These are phyloP conservation scores for Pseudomugil tenellus DNA, from an alignment of 2,797 vertebrate genomes.

Conservation along the genomic window DNA sequence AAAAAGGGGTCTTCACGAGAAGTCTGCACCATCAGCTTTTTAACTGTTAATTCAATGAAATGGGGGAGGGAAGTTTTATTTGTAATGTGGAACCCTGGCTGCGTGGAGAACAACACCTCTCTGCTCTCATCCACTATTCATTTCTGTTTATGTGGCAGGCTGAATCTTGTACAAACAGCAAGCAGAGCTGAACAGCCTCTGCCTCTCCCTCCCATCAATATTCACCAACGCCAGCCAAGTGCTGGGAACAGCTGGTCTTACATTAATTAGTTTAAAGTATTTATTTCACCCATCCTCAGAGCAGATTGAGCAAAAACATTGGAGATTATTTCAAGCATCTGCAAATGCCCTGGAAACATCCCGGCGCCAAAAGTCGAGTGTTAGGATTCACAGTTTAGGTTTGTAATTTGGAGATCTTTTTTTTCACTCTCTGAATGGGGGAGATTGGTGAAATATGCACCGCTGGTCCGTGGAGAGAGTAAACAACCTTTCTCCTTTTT, in stretches of 20 bases:
- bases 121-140: constrained; percentile 93
- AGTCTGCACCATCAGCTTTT: constrained; percentile 54
- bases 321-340: constrained; percentile 99
- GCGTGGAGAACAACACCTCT: constrained; percentile 74
- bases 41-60: constrained; percentile 65
- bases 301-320: constrained; percentile 99
- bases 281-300: constrained; percentile 99
- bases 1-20: constrained; percentile 42
- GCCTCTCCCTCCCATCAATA: constrained; percentile 91
- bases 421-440: constrained; percentile 42
- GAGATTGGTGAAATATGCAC: constrained; percentile 79
- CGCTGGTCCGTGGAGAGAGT: constrained; percentile 78
- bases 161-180: constrained; percentile 98
- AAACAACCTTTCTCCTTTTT: constrained; percentile 82
- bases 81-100: constrained; percentile 62
- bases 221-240: constrained; percentile 99
- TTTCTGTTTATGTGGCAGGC: constrained; percentile 95
- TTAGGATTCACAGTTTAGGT: constrained; percentile 85
- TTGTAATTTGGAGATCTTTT: constrained; percentile 81
- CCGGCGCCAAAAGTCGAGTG: constrained; percentile 88
- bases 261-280: constrained; percentile 99
- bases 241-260: constrained; percentile 99
- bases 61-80: constrained; percentile 57
- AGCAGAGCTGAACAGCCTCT: constrained; percentile 85
- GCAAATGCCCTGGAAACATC: constrained; percentile 99